These are phyloP conservation scores for Hydra vulgaris DNA, from an alignment of 30 jellyfish, hydroid and myxozoan genomes.

Conservation along the genomic window DNA sequence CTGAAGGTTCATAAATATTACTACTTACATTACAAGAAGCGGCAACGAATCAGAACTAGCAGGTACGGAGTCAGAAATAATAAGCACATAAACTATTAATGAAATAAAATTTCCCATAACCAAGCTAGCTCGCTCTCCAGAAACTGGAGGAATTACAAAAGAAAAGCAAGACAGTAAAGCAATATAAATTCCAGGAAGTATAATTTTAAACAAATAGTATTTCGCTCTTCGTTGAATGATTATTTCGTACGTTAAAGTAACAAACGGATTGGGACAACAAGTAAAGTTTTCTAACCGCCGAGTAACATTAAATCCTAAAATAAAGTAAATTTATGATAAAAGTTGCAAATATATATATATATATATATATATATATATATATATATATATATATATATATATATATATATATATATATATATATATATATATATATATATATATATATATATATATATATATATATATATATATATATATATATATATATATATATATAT, in stretches of 20 bases:
- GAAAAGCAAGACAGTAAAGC: constrained; percentile 64
- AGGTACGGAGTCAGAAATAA: constrained; percentile 66
- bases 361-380: no score
- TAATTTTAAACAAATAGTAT: constrained; percentile 51
- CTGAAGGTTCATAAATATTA: no score
- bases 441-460: no score
- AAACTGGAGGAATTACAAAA: constrained; percentile 61
- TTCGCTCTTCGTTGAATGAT: constrained; percentile 48
- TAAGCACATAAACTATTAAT: constrained; percentile 58
- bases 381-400: no score
- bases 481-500: no score
- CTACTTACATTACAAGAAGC: constrained; percentile 24
- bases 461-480: no score
- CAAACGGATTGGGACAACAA: constrained; percentile 73
- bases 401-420: no score
- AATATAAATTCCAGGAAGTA: constrained; percentile 58
- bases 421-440: no score
- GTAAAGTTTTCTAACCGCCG: constrained; percentile 17
- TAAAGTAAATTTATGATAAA: no score
- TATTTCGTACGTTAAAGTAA: constrained; percentile 42
- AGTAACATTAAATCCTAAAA: constrained; percentile 45
- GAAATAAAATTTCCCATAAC: constrained; percentile 70
- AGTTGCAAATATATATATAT: no score
- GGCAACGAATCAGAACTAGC: constrained; percentile 75
- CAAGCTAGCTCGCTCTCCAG: constrained; percentile 75